Percentiles rank a stretch among this genome's conserved stretches.
Evolutionary conservation across 2,888 invertebrate species (phyloP).

Genomic region (Trilocha varians): DNA sequence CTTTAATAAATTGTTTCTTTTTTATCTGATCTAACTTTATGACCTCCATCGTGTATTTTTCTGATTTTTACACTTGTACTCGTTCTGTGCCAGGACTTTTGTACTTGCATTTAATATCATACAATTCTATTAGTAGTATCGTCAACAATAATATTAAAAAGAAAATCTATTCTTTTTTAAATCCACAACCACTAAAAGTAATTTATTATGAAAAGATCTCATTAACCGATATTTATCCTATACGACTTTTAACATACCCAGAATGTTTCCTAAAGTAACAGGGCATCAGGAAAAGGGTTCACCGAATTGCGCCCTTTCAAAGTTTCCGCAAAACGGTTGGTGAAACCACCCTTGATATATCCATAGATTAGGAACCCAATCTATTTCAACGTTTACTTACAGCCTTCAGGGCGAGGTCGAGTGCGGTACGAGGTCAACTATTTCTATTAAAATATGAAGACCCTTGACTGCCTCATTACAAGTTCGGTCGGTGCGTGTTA

Average conservation of each 20-base stretch:
- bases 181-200: too few species aligned
- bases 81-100: too few species aligned
- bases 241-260: background rate
- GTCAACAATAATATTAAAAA: too few species aligned
- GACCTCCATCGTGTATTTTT: too few species aligned
- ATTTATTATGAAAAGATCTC: too few species aligned
- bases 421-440: background rate
- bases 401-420: background rate
- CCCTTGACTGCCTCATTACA: background rate
- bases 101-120: too few species aligned
- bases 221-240: background rate
- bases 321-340: constrained; percentile 20
- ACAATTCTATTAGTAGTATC: too few species aligned
- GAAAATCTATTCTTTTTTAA: too few species aligned
- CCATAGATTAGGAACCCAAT: constrained; percentile 35
- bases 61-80: too few species aligned
- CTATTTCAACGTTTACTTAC: constrained; percentile 9
- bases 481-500: background rate
- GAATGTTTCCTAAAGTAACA: background rate
- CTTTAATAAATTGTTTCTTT: too few species aligned
- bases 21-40: too few species aligned
- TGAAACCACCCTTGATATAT: constrained; percentile 27
- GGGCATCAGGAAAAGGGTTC: background rate
- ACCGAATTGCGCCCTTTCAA: background rate
- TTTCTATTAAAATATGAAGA: background rate